phyloP scores from a whole-genome alignment of 1,140 invertebrate species.

The Dinoponera quadriceps region DNA sequence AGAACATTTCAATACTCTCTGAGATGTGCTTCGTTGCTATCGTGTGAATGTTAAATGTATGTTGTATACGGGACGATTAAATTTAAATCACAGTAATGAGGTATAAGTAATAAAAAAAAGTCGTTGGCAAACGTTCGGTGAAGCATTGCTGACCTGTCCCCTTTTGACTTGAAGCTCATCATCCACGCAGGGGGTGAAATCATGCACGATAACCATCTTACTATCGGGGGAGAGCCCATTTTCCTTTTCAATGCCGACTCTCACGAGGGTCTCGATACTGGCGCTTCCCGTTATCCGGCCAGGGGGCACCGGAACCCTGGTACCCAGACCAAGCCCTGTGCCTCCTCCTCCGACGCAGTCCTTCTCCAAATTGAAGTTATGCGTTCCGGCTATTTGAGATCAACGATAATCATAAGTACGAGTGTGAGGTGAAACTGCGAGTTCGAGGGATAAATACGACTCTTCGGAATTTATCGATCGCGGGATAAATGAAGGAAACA shows the following conservation, averaged over 20 bases:
- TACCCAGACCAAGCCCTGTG: slow-evolving; percentile 75
- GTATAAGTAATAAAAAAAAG: background rate
- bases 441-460: too few relatives aligned
- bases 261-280: slow-evolving; percentile 96
- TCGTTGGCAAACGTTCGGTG: background rate
- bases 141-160: slow-evolving; percentile 86
- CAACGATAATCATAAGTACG: background rate
- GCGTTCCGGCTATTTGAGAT: slow-evolving; percentile 76
- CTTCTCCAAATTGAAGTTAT: slow-evolving; percentile 82
- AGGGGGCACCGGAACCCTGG: slow-evolving; percentile 82
- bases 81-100: background rate
- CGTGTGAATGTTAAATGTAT: background rate
- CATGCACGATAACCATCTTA: slow-evolving; percentile 97
- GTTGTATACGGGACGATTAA: background rate
- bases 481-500: too few relatives aligned
- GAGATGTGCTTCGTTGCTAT: too few relatives aligned
- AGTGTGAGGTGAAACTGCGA: background rate
- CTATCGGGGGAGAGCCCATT: slow-evolving; percentile 96
- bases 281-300: slow-evolving; percentile 97
- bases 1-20: too few relatives aligned
- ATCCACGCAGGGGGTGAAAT: slow-evolving; percentile 97
- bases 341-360: slow-evolving; percentile 79
- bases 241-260: slow-evolving; percentile 97
- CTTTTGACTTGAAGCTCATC: slow-evolving; percentile 95
- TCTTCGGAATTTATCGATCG: too few relatives aligned